phyloP scores from a whole-genome alignment of 2,888 invertebrate genomes.

The Halocaridina rubra region DNA sequence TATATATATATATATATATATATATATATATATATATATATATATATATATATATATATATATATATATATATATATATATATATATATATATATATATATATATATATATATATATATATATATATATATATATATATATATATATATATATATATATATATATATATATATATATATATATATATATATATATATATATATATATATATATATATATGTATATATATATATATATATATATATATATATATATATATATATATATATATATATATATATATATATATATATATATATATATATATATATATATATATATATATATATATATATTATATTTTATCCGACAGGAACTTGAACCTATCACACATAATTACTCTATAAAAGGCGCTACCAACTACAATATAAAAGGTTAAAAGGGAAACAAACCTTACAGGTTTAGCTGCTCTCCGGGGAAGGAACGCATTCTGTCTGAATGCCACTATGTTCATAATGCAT shows the following conservation, averaged over 20 bases:
- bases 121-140: background rate
- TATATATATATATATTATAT: slow-evolving; percentile 1
- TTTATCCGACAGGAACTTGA: no score
- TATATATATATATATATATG: background rate
- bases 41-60: background rate
- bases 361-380: background rate
- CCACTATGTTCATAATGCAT: no score
- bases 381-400: background rate
- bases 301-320: slow-evolving; percentile 8
- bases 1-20: background rate
- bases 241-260: slow-evolving; percentile 4
- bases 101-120: background rate
- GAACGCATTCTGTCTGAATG: no score
- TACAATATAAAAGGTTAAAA: no score
- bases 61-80: background rate
- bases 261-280: slow-evolving; percentile 8
- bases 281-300: slow-evolving; percentile 8
- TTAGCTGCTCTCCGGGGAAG: no score
- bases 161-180: slow-evolving; percentile 4
- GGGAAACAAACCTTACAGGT: no score
- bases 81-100: background rate
- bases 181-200: slow-evolving; percentile 7
- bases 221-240: background rate
- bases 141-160: background rate
- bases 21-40: background rate